Conservation (phyloP, 2,888 invertebrate genomes). For the Pardosa pseudoannulata region DNA sequence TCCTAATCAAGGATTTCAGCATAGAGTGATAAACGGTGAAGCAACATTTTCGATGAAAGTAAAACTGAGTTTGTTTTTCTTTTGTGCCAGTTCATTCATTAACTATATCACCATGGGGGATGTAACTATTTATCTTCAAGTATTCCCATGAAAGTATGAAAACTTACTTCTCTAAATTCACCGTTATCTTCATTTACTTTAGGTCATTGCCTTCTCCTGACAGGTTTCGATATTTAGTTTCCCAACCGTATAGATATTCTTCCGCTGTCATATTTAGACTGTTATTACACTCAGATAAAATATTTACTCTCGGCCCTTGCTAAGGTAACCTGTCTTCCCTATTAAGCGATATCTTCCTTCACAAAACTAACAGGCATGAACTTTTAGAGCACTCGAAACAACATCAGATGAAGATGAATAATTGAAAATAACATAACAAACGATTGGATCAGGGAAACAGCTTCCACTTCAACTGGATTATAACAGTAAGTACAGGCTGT, state of each 20-base stretch:
- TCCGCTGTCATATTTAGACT: background rate
- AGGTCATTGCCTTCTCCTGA: background rate
- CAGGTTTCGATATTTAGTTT: background rate
- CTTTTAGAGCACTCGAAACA: background rate
- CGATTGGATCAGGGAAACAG: background rate
- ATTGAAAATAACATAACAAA: background rate
- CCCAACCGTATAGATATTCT: background rate
- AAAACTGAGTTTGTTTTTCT: too few species aligned
- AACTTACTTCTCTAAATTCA: background rate
- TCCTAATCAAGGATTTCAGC: too few species aligned
- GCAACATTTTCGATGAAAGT: too few species aligned
- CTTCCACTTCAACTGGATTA: background rate
- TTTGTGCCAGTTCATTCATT: too few species aligned
- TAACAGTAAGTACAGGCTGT: background rate
- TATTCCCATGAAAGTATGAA: too few species aligned
- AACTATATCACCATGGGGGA: too few species aligned
- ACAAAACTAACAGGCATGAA: background rate
- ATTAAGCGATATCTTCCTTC: background rate
- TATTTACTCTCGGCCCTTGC: background rate
- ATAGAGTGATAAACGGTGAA: too few species aligned
- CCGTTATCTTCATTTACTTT: background rate
- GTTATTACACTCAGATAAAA: slow-evolving; percentile 2
- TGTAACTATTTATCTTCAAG: too few species aligned
- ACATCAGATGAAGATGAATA: background rate
- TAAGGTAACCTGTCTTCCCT: background rate